A percentile compares a stretch with the other conserved stretches of the same genome.
phyloP scores from a whole-genome alignment of 2,797 vertebrate species.

The Euthynnus affinis region DNA sequence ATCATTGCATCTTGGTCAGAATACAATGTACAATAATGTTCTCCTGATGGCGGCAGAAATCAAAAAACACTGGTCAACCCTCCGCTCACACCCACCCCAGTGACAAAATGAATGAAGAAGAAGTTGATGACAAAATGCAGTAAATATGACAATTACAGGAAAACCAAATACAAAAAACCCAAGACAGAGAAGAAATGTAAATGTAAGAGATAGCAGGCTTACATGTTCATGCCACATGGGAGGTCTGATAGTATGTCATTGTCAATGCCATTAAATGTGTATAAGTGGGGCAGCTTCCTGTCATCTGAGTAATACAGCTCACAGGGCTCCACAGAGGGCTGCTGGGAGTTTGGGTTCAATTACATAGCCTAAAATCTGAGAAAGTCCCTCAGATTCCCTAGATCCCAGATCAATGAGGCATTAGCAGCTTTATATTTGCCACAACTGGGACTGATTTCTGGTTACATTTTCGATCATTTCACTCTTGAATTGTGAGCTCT shows the following conservation, averaged over 20 bases:
- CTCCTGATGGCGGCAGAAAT: not conserved
- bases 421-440: not conserved
- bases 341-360: too few relatives aligned
- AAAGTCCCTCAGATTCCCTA: too few relatives aligned
- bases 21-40: not conserved
- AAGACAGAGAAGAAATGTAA: not conserved
- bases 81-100: not conserved
- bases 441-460: not conserved
- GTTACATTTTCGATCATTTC: not conserved
- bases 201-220: not conserved
- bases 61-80: not conserved
- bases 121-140: too few relatives aligned
- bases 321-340: too few relatives aligned
- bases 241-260: not conserved
- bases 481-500: not conserved
- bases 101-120: not conserved
- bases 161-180: not conserved
- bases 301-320: not conserved
- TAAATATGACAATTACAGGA: not conserved
- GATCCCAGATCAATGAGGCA: not conserved
- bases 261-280: not conserved
- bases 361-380: too few relatives aligned
- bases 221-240: not conserved
- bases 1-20: not conserved
- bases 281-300: not conserved